A percentile compares a stretch with the other conserved stretches of the same genome.
phyloP scores from a whole-genome alignment of 1,140 invertebrate species.

The Zaprionus inermis region DNA sequence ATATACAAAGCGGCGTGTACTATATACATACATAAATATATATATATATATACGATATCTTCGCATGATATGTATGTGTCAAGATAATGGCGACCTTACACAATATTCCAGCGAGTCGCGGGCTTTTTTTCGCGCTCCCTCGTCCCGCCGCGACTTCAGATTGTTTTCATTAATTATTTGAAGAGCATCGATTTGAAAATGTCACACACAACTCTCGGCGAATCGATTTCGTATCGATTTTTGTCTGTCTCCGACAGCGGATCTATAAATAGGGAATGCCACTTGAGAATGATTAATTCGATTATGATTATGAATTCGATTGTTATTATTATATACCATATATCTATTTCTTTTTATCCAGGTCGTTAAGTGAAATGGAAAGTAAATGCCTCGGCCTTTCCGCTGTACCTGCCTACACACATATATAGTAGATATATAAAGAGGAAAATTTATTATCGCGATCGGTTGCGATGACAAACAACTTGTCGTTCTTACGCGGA shows the following conservation, averaged over 20 bases:
- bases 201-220: slow-evolving; percentile 30
- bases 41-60: no score
- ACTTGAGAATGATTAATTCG: slow-evolving; percentile 77
- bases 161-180: slow-evolving; percentile 56
- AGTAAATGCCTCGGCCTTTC: not conserved
- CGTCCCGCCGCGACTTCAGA: not conserved
- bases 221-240: slow-evolving; percentile 13
- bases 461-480: slow-evolving; percentile 33
- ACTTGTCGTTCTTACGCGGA: slow-evolving; percentile 18
- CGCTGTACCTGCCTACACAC: not conserved
- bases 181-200: slow-evolving; percentile 72
- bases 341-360: slow-evolving; percentile 37
- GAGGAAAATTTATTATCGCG: slow-evolving; percentile 12
- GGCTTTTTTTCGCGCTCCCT: slow-evolving; percentile 5
- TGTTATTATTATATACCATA: slow-evolving; percentile 6
- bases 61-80: slow-evolving; percentile 72
- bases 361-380: slow-evolving; percentile 34
- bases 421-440: slow-evolving; percentile 1
- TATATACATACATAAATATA: no score
- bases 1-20: not conserved
- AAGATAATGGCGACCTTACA: slow-evolving; percentile 71
- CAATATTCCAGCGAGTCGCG: slow-evolving; percentile 50
- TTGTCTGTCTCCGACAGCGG: slow-evolving; percentile 4
- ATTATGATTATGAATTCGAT: slow-evolving; percentile 51
- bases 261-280: slow-evolving; percentile 58